Evolutionary conservation across 2,797 vertebrate species (phyloP), one percentile per base, ranked within the genome.

Genomic region (Malacoctenus gilli): DNA sequence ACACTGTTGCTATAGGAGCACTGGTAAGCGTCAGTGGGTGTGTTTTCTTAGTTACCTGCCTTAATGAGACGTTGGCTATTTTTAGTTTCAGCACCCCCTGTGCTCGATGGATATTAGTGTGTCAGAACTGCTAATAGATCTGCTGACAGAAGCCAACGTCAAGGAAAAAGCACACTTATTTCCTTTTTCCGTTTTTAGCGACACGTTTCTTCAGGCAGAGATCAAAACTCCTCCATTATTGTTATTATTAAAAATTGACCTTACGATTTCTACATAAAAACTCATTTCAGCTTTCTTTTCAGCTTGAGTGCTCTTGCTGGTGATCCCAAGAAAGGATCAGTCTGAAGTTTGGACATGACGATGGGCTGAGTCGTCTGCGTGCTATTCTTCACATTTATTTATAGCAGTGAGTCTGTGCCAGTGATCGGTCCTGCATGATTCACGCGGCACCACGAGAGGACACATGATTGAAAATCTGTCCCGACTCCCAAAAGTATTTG

Each of bases 31-130:
- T n/a, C n/a, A n/a, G n/a, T n/a, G n/a, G n/a, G n/a, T n/a, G n/a
- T n/a, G n/a, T n/a, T n/a, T n/a, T n/a, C n/a, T n/a, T n/a, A n/a
- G n/a, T n/a, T n/a, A n/a, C n/a, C 8, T 44, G 18, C 10, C 13
- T 41, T 60, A 43, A 19, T 34, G 7, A 12, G 9, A 37, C 30
- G 11, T 12, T 61, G 19, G 61, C 28, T 62, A 46, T 47, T 32
- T 58, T 56, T 51, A 43, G 34, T 67, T 37, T 50, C 15, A 25
- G 15, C 43, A 16, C 14, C 37, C 42, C 28, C n/a, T n/a, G n/a
- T n/a, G n/a, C 20, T 6, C 48, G 19, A 13, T 25, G 49, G 25
- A 36, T 3, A 43, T 51, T 37, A 14, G 23, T 14, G 38, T 55
- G 37, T 56, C 60, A 30, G 19, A 1, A 30, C 2, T 52, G 58